phyloP scores from a whole-genome alignment of 2,113 vertebrate genomes.

The Chelonoidis abingdonii region DNA sequence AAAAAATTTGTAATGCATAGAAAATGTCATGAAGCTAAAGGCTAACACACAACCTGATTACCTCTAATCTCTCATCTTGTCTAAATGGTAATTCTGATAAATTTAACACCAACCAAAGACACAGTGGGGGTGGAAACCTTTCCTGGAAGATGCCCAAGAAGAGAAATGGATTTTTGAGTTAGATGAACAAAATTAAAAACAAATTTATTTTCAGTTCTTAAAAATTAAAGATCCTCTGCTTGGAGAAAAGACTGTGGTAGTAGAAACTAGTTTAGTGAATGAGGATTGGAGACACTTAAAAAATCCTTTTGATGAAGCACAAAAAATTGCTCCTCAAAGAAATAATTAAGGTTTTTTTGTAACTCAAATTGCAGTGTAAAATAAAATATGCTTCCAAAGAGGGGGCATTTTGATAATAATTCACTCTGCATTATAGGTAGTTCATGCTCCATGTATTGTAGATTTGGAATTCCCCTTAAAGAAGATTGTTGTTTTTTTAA shows the following conservation, averaged over 20 bases:
- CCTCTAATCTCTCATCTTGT: background rate
- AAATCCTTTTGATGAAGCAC: background rate
- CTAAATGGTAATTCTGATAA: background rate
- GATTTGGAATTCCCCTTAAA: background rate
- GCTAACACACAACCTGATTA: background rate
- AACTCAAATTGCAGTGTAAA: background rate
- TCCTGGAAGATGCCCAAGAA: background rate
- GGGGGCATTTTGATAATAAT: rapidly evolving
- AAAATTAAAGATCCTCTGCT: background rate
- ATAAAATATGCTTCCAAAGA: rapidly evolving
- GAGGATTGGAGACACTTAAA: background rate
- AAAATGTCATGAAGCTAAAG: background rate
- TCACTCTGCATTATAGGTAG: background rate
- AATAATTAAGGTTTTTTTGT: background rate
- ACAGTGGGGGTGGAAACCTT: background rate
- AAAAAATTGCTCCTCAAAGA: background rate
- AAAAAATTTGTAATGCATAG: background rate
- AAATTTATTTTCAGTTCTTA: background rate
- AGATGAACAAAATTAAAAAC: background rate
- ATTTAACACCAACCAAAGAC: background rate
- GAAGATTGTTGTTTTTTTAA: background rate
- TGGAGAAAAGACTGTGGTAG: background rate
- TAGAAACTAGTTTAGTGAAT: rapidly evolving
- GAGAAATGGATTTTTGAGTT: background rate
- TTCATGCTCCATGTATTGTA: background rate